Evolutionary conservation across 1,140 invertebrate genomes (phyloP).

Genomic region (Wiebesia pumilae): DNA sequence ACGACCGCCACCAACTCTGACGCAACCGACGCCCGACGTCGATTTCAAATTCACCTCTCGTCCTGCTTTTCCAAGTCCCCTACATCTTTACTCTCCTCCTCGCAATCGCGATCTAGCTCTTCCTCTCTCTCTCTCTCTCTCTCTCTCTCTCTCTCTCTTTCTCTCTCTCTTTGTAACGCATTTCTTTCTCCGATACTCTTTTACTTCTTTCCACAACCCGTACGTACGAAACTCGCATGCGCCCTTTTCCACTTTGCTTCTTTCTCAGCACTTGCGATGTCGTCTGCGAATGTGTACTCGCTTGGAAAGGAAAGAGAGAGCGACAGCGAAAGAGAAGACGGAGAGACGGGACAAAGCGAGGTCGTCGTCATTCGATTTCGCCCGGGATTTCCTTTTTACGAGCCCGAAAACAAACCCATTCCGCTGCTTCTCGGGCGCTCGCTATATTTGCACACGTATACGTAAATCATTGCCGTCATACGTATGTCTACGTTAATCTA

Average conservation of each 20-base stretch:
- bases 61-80: slow-evolving; percentile 27
- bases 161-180: not conserved
- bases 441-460: not conserved
- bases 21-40: not conserved
- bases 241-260: slow-evolving; percentile 12
- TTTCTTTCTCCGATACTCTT: not conserved
- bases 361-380: slow-evolving; percentile 1
- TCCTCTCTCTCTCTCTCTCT: too few species aligned
- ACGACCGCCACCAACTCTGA: not conserved
- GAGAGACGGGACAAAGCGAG: not conserved
- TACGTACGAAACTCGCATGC: not conserved
- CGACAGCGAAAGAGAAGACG: not conserved
- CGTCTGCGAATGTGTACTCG: not conserved
- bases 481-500: not conserved
- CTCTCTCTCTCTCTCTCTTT: not conserved
- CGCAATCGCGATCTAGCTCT: not conserved
- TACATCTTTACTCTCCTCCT: not conserved
- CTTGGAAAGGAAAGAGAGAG: not conserved
- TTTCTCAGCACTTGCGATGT: slow-evolving; percentile 3
- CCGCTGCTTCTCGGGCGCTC: not conserved
- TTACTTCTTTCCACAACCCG: not conserved
- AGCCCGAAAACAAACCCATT: slow-evolving; percentile 26
- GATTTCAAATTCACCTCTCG: slow-evolving; percentile 45
- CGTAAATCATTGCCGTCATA: not conserved
- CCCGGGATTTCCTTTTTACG: not conserved